Evolutionary conservation across 2,888 invertebrate species (phyloP).

Genomic region (Tanytarsus gracilentus): DNA sequence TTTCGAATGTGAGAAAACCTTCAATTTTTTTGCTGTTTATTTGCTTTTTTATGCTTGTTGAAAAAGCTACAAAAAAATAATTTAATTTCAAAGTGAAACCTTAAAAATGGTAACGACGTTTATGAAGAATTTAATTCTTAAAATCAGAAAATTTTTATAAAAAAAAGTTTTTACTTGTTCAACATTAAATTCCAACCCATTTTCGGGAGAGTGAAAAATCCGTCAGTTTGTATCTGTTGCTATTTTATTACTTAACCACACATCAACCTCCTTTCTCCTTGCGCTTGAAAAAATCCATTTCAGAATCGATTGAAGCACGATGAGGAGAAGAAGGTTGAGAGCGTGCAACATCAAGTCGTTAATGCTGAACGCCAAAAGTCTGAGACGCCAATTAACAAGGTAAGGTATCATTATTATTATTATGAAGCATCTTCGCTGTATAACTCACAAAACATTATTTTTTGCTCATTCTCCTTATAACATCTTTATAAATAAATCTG

Average conservation of each 20-base stretch:
- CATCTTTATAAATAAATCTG: not conserved
- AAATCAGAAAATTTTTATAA: too few relatives aligned
- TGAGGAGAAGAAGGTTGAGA: conserved; percentile 17
- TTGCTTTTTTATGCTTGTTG: not conserved
- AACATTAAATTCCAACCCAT: too few relatives aligned
- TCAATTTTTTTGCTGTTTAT: not conserved
- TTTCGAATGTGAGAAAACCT: conserved; percentile 24
- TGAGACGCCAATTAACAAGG: conserved; percentile 24
- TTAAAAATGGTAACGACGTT: too few relatives aligned
- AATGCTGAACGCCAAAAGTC: conserved; percentile 21
- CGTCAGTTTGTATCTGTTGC: not conserved
- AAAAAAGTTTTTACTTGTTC: too few relatives aligned
- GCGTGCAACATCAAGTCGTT: not conserved
- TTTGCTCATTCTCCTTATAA: too few relatives aligned
- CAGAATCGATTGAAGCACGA: conserved; percentile 22
- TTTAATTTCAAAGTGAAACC: too few relatives aligned
- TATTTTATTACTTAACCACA: not conserved
- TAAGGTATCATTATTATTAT: too few relatives aligned
- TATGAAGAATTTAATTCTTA: too few relatives aligned
- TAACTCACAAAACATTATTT: too few relatives aligned
- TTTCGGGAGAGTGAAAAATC: too few relatives aligned
- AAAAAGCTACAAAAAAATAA: too few relatives aligned
- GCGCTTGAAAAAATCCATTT: conserved; percentile 10
- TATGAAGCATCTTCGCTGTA: too few relatives aligned
- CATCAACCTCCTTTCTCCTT: not conserved